Evolutionary conservation across 2,797 vertebrate genomes (phyloP), one percentile per base, ranked within the genome.

Genomic region (Falco cherrug): DNA sequence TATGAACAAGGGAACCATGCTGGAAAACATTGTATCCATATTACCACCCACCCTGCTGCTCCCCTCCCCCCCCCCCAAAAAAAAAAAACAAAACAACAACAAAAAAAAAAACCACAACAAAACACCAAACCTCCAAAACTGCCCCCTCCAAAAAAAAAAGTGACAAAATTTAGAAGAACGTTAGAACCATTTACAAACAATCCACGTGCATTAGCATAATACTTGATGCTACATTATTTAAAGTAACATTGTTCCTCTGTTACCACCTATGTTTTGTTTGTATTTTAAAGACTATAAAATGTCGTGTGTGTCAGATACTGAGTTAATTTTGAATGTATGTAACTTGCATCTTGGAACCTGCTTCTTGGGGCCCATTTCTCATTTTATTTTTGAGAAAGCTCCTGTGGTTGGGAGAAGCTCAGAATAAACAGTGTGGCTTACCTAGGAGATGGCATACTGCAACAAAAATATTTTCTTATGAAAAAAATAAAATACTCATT

Each of bases 11-110:
- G 57, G 6, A 41, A 35, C 7, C 5, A 33, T 41, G 4, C 19
- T 57, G 43, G 26, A 87, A 94, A 77, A 56, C 1, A 33, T 10
- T 64, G 18, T 4, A 19, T 69, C 10, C 9, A 3, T 61, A 13
- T 74, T 79, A 48, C 12, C 2, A 10, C 3, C 33, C 7, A 4
- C 2, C 8, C 14, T 4, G 15, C 6, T n/a, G 11, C 22, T 5
- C 21, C 3, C 39, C 39, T 39, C 39, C 39, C 3, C 39, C 39
- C 39, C 39, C 39, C 39, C 39, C 39, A 11, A 11, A 41, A 41
- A 41, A 41, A 13, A 41, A 25, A 35, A 35, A 35, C n/a, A n/a
- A n/a, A n/a, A n/a, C n/a, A n/a, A n/a, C n/a, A n/a, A n/a, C n/a
- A 9, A n/a, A n/a, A 35, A 35, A 35, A 35, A 35, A 35, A 35